A percentile compares a stretch with the other conserved stretches of the same genome.
Conservation (phyloP, 2,113 vertebrate genomes). For the Entelurus aequoreus region DNA sequence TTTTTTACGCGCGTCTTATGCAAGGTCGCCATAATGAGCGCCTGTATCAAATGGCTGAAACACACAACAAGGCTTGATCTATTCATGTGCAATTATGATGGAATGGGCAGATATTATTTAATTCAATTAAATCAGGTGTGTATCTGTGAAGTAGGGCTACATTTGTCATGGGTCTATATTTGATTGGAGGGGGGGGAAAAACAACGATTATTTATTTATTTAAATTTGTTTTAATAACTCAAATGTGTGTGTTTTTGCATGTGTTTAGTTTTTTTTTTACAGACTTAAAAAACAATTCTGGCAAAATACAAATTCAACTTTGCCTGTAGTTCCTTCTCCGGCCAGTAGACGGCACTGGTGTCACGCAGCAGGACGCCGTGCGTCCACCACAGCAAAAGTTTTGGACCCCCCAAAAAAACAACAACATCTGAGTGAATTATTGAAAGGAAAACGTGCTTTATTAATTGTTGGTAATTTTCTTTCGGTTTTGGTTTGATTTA, state of each 20-base stretch:
- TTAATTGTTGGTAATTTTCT: constrained; percentile 2
- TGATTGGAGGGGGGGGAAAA: too few relatives aligned
- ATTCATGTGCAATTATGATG: constrained; percentile 59
- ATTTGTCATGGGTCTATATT: too few relatives aligned
- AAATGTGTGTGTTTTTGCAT: too few relatives aligned
- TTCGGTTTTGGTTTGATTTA: constrained; percentile 12
- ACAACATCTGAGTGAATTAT: background rate
- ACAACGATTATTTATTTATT: too few relatives aligned
- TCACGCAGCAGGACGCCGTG: constrained; percentile 44
- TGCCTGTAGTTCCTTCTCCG: background rate
- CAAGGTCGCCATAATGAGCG: constrained; percentile 63
- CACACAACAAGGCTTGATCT: constrained; percentile 58
- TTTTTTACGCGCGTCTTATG: constrained; percentile 74
- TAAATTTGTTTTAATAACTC: too few relatives aligned
- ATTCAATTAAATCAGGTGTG: constrained; percentile 59
- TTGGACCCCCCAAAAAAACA: background rate
- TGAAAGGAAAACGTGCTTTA: background rate
- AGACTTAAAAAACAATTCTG: too few relatives aligned
- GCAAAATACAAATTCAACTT: too few relatives aligned
- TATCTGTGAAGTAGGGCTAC: constrained; percentile 21
- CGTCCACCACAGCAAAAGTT: background rate
- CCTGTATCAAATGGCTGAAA: constrained; percentile 59
- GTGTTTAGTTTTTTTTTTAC: too few relatives aligned
- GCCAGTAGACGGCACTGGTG: constrained; percentile 71
- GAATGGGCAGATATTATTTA: constrained; percentile 42